Evolutionary conservation across 2,113 vertebrate species (phyloP).

Genomic region (Phocoena sinus): DNA sequence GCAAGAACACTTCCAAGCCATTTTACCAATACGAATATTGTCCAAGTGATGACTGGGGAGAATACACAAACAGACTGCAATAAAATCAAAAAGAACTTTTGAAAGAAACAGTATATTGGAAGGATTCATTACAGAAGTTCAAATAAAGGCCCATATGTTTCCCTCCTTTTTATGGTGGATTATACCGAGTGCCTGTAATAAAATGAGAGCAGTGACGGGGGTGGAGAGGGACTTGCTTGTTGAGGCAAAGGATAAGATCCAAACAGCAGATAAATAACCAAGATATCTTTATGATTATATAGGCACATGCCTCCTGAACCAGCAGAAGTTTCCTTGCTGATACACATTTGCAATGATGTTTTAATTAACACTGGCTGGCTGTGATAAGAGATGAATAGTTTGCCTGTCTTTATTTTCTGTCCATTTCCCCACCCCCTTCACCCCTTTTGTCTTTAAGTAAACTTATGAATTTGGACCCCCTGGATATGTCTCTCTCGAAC

Average conservation of each 20-base stretch:
- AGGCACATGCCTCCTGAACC: neutral
- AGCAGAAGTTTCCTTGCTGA: neutral
- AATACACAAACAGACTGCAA: constrained; percentile 78
- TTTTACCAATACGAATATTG: constrained; percentile 75
- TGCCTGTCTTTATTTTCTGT: neutral
- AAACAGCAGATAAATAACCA: constrained; percentile 67
- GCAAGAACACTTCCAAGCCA: constrained; percentile 72
- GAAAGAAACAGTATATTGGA: constrained; percentile 81
- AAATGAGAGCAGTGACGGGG: constrained; percentile 44
- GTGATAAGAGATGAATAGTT: constrained; percentile 43
- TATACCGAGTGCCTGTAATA: constrained; percentile 70
- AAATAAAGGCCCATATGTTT: constrained; percentile 81
- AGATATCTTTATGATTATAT: constrained; percentile 52
- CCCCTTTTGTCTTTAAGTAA: constrained; percentile 25
- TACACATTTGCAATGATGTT: constrained; percentile 37
- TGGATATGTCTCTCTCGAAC: neutral
- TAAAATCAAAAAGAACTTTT: constrained; percentile 83
- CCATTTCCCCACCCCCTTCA: neutral
- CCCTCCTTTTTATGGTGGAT: constrained; percentile 66
- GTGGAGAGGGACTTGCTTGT: neutral
- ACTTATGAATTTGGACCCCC: neutral
- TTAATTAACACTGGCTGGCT: constrained; percentile 36
- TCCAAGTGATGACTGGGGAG: constrained; percentile 75
- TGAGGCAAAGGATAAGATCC: constrained; percentile 54
- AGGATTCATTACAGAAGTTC: constrained; percentile 84